Percentiles rank a stretch among this genome's conserved stretches.
Conservation (phyloP, 2,797 vertebrate genomes). For the Bryconaethiops microstoma region DNA sequence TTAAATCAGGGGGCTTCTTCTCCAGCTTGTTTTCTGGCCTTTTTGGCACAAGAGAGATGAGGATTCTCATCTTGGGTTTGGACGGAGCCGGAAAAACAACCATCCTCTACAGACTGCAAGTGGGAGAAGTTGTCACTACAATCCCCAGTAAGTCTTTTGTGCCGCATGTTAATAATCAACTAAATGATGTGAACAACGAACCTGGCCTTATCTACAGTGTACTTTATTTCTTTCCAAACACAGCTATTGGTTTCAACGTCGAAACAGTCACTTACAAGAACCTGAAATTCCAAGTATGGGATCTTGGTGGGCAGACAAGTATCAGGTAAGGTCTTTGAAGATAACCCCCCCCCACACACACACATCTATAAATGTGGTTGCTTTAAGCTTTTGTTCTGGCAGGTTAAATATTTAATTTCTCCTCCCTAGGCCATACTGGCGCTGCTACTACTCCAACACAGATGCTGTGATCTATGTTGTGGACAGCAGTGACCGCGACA, state of each 20-base stretch:
- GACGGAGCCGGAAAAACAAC: constrained; percentile 98
- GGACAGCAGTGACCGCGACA: constrained; percentile 96
- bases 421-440: constrained; percentile 90
- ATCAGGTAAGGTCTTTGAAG: constrained; percentile 83
- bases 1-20: constrained; percentile 88
- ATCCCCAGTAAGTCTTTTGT: constrained; percentile 89
- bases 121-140: constrained; percentile 98
- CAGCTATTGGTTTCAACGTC: constrained; percentile 98
- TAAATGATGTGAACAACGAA: neutral
- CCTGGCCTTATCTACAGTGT: neutral
- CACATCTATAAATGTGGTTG: too few relatives aligned
- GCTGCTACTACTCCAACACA: constrained; percentile 98
- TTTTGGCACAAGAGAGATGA: constrained; percentile 96
- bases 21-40: constrained; percentile 94
- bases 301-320: constrained; percentile 97
- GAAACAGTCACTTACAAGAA: constrained; percentile 97
- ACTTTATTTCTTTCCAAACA: neutral
- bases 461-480: constrained; percentile 98
- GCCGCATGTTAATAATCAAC: neutral
- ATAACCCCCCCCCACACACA: too few relatives aligned
- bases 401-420: neutral
- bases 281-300: constrained; percentile 98
- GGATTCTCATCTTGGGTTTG: constrained; percentile 95
- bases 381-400: neutral
- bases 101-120: constrained; percentile 95